phyloP scores from a whole-genome alignment of 2,797 vertebrate genomes.

The Phalanger gymnotis region DNA sequence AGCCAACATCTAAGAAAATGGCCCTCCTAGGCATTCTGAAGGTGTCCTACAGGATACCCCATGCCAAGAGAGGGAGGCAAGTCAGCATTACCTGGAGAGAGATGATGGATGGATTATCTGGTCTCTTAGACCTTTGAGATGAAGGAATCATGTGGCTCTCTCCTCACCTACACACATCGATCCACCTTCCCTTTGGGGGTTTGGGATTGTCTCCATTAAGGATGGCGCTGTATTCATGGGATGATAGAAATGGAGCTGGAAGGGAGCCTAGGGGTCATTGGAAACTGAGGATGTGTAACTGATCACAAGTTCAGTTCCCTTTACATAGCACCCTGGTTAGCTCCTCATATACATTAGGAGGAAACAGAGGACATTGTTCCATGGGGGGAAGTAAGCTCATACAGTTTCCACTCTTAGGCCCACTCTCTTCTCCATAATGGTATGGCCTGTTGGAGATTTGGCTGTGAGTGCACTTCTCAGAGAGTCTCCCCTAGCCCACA shows the following conservation, averaged over 20 bases:
- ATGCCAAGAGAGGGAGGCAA: neutral
- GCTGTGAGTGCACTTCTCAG: neutral
- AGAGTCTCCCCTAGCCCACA: neutral
- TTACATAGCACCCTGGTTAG: neutral
- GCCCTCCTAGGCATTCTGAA: neutral
- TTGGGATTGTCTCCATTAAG: neutral
- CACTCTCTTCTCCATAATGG: neutral
- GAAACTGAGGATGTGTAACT: neutral
- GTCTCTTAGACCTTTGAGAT: neutral
- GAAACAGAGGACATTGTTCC: neutral
- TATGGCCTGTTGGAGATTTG: neutral
- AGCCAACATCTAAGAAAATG: neutral
- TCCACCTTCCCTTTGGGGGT: neutral
- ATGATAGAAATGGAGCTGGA: neutral
- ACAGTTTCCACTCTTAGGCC: neutral
- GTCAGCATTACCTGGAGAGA: neutral
- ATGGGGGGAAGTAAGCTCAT: neutral
- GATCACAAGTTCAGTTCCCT: neutral
- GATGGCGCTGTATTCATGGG: neutral
- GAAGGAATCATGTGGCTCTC: neutral
- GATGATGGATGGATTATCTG: neutral
- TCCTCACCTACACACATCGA: neutral
- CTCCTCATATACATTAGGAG: neutral
- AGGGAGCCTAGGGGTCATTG: neutral
- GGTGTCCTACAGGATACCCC: neutral